These are phyloP conservation scores for Centrocercus urophasianus DNA, from an alignment of 2,113 vertebrate species.

Conservation along the genomic window DNA sequence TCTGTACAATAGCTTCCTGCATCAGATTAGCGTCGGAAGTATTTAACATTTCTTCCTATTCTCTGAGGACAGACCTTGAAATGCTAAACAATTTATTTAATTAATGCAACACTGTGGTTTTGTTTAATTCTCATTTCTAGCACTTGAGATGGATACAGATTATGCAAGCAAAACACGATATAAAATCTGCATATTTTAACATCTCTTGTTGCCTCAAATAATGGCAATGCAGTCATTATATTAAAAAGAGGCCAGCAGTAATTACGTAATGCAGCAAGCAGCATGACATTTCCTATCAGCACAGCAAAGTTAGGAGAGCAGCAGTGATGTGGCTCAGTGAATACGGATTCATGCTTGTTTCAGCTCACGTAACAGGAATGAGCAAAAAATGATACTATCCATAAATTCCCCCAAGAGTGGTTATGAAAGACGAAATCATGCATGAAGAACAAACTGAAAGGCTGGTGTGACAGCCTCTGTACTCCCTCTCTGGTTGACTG, in stretches of 20 bases:
- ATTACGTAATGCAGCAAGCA: slow-evolving; percentile 6
- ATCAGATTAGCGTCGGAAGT: not conserved
- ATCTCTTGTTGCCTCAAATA: not conserved
- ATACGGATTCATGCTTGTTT: not conserved
- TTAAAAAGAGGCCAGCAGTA: not conserved
- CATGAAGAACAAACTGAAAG: slow-evolving; percentile 52
- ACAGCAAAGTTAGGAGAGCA: not conserved
- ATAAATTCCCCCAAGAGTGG: slow-evolving; percentile 16
- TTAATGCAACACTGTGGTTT: not conserved
- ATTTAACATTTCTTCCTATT: not conserved
- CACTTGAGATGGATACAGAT: not conserved
- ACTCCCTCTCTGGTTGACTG: not conserved
- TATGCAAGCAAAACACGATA: not conserved
- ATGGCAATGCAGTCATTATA: not conserved
- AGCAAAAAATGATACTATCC: not conserved
- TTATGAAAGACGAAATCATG: slow-evolving; percentile 29
- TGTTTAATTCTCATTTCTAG: not conserved
- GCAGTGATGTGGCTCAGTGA: slow-evolving; percentile 8
- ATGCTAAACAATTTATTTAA: not conserved
- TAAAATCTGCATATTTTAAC: not conserved
- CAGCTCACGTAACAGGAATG: slow-evolving; percentile 14
- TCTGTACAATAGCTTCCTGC: not conserved
- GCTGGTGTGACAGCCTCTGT: not conserved
- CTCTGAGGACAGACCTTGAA: not conserved
- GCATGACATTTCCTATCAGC: slow-evolving; percentile 30